phyloP scores from a whole-genome alignment of 2,797 vertebrate genomes.

The Poecilia wingei region DNA sequence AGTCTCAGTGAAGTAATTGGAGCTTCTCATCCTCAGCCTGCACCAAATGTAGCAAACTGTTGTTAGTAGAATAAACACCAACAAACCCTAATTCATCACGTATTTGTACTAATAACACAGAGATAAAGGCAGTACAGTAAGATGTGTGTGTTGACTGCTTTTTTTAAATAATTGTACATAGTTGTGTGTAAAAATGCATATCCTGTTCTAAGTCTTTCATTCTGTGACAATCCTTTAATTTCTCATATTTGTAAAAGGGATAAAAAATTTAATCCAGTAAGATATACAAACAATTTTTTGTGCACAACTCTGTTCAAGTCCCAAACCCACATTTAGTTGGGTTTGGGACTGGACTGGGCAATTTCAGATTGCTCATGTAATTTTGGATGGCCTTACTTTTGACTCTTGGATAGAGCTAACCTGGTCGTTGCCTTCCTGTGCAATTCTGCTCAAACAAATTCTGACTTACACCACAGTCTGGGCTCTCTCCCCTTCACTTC shows the following conservation, averaged over 20 bases:
- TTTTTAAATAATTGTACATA: not conserved
- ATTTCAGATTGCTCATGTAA: not conserved
- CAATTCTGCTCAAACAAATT: no score
- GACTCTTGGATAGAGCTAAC: no score
- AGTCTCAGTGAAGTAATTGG: not conserved
- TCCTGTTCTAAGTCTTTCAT: not conserved
- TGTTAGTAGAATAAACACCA: constrained; percentile 1
- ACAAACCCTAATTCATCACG: not conserved
- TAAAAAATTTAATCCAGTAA: not conserved
- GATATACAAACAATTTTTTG: not conserved
- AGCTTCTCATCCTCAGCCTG: not conserved
- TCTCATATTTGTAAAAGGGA: not conserved
- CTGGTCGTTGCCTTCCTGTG: no score
- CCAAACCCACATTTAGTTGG: not conserved
- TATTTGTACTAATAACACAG: not conserved
- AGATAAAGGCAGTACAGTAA: not conserved
- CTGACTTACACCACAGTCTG: no score
- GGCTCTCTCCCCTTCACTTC: no score
- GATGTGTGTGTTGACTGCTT: not conserved
- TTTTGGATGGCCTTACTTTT: no score
- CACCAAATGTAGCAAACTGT: not conserved
- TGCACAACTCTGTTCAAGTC: not conserved
- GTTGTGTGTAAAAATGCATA: not conserved
- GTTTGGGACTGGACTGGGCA: not conserved
- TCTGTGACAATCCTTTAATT: not conserved